Evolutionary conservation across 2,888 invertebrate genomes (phyloP).

Genomic region (Drosophila fungiperda): DNA sequence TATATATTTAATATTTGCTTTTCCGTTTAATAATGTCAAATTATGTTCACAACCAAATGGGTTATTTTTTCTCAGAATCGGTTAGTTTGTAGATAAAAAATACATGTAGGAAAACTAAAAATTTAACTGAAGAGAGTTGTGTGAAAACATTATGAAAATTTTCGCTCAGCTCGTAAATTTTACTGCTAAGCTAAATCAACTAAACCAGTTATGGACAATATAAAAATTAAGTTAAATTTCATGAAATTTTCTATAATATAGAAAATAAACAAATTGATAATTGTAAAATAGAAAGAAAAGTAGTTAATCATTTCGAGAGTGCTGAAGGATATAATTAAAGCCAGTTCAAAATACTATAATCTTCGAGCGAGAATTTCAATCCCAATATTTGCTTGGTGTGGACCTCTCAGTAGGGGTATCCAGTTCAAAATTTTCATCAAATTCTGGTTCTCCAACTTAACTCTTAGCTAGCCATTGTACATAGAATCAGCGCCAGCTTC

Average conservation of each 20-base stretch:
- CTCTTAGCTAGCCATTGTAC: neutral
- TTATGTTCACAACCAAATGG: constrained; percentile 21
- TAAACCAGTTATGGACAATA: neutral
- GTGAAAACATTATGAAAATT: neutral
- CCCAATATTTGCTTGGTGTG: neutral
- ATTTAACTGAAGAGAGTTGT: neutral
- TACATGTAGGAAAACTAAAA: neutral
- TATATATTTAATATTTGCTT: constrained; percentile 51
- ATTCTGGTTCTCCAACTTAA: neutral
- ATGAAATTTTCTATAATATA: neutral
- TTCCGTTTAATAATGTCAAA: constrained; percentile 40
- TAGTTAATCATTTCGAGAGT: neutral
- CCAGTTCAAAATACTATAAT: neutral
- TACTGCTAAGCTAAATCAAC: neutral
- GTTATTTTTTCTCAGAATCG: neutral
- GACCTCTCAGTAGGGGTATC: neutral
- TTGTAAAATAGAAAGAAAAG: neutral
- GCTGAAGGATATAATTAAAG: neutral
- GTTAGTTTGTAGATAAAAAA: neutral
- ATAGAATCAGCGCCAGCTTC: constrained; percentile 1
- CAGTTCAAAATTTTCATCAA: neutral
- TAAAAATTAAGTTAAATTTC: neutral
- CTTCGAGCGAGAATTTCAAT: neutral
- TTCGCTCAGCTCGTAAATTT: neutral
- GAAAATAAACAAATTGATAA: neutral